phyloP scores from a whole-genome alignment of 2,888 invertebrate genomes.

The Hypomecis atomaria region DNA sequence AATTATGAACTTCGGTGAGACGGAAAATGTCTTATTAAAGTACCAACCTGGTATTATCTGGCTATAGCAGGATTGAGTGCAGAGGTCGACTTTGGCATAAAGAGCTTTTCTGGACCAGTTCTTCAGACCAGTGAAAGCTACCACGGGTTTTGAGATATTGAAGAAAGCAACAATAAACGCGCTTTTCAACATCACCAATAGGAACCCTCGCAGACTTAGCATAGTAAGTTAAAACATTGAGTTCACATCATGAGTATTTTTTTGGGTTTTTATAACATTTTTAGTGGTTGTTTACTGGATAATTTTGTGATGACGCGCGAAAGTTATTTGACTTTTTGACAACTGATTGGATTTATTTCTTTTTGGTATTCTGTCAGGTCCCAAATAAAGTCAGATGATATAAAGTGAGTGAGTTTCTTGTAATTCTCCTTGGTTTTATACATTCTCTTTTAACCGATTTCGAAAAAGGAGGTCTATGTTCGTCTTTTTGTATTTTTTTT shows the following conservation, averaged over 20 bases:
- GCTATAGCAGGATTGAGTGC: slow-evolving; percentile 73
- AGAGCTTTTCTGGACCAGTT: slow-evolving; percentile 71
- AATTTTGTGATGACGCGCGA: slow-evolving; percentile 27
- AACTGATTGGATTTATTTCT: slow-evolving; percentile 22
- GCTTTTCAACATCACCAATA: slow-evolving; percentile 70
- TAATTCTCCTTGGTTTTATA: too few species aligned
- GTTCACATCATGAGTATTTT: slow-evolving; percentile 38
- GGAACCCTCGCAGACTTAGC: slow-evolving; percentile 57
- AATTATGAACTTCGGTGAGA: too few species aligned
- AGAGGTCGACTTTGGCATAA: slow-evolving; percentile 73
- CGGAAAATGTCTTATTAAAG: too few species aligned
- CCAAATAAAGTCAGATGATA: background rate
- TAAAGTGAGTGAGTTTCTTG: too few species aligned
- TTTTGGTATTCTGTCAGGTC: slow-evolving; percentile 24
- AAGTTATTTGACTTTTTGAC: slow-evolving; percentile 17
- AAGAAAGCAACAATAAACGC: slow-evolving; percentile 69
- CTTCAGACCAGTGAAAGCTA: slow-evolving; percentile 66
- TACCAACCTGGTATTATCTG: slow-evolving; percentile 55
- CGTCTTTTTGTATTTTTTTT: too few species aligned
- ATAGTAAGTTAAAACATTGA: slow-evolving; percentile 48
- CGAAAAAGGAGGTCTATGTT: too few species aligned
- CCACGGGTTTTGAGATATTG: slow-evolving; percentile 67
- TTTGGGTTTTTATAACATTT: slow-evolving; percentile 41
- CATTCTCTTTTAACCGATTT: too few species aligned
- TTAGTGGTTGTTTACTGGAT: slow-evolving; percentile 43